phyloP scores from a whole-genome alignment of 1,140 invertebrate genomes.

The Drosophila rufa region DNA sequence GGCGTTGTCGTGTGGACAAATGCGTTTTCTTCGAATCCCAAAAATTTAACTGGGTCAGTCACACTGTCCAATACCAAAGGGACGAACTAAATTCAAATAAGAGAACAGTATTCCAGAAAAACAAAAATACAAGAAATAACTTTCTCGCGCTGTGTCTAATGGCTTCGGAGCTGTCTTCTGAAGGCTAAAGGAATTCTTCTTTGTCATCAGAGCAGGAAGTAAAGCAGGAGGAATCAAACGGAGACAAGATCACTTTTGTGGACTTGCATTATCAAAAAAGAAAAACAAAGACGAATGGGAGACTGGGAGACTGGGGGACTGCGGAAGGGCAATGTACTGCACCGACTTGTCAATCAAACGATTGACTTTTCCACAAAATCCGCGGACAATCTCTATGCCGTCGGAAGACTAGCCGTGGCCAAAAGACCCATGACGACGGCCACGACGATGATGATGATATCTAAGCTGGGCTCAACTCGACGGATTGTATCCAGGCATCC shows the following conservation, averaged over 20 bases:
- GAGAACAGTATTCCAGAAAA: slow-evolving; percentile 23
- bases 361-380: slow-evolving; percentile 80
- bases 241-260: slow-evolving; percentile 60
- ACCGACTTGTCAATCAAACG: slow-evolving; percentile 79
- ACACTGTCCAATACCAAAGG: slow-evolving; percentile 8
- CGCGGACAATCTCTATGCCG: slow-evolving; percentile 72
- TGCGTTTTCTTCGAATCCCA: slow-evolving; percentile 54
- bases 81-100: slow-evolving; percentile 5
- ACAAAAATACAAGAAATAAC: slow-evolving; percentile 7
- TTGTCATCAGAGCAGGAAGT: slow-evolving; percentile 58
- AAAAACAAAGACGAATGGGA: slow-evolving; percentile 32
- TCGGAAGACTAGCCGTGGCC: slow-evolving; percentile 28
- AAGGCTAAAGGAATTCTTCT: slow-evolving; percentile 13
- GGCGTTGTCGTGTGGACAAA: slow-evolving; percentile 64
- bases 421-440: slow-evolving; percentile 28
- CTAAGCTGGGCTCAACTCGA: slow-evolving; percentile 47
- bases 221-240: slow-evolving; percentile 55
- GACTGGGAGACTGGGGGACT: slow-evolving; percentile 11
- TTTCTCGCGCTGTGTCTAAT: slow-evolving; percentile 34
- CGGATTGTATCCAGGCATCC: slow-evolving; percentile 26
- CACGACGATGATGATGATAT: slow-evolving; percentile 68
- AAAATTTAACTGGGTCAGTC: slow-evolving; percentile 51
- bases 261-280: slow-evolving; percentile 64
- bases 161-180: slow-evolving; percentile 2
- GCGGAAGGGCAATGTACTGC: slow-evolving; percentile 37